These are phyloP conservation scores for Cyrtorhinus lividipennis DNA, from an alignment of 1,140 invertebrate genomes.

Conservation along the genomic window DNA sequence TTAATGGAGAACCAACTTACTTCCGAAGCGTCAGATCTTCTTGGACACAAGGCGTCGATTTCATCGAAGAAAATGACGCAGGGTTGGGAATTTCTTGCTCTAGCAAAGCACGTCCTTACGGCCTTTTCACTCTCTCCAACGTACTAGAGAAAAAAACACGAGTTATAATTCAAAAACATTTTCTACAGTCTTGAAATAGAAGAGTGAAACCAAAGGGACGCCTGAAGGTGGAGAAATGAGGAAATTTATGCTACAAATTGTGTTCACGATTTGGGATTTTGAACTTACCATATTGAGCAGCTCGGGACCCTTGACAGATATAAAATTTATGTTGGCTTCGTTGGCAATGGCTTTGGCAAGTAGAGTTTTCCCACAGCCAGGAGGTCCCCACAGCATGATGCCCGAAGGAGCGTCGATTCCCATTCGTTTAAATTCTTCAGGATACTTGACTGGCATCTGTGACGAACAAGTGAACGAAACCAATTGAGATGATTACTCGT, in stretches of 20 bases:
- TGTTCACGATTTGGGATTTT: background rate
- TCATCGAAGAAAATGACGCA: conserved; percentile 99
- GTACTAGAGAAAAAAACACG: conserved; percentile 54
- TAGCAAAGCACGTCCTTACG: conserved; percentile 83
- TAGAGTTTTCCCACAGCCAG: conserved; percentile 86
- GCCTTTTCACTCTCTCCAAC: conserved; percentile 97
- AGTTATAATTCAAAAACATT: conserved; percentile 2
- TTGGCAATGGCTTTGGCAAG: conserved; percentile 89
- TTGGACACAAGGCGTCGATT: conserved; percentile 90
- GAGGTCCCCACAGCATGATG: conserved; percentile 83
- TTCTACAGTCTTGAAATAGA: no score
- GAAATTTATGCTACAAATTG: background rate
- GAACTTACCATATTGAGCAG: conserved; percentile 74
- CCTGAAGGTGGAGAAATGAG: no score
- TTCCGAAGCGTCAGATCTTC: conserved; percentile 58
- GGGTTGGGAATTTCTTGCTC: conserved; percentile 85
- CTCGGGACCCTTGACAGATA: conserved; percentile 94
- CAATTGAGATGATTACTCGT: no score
- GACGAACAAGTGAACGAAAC: conserved; percentile 21
- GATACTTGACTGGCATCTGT: conserved; percentile 76
- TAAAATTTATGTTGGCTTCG: conserved; percentile 92
- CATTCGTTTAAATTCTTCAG: conserved; percentile 58
- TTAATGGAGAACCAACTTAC: no score
- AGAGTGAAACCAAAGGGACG: no score
- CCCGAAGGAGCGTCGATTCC: conserved; percentile 70